phyloP scores from a whole-genome alignment of 2,113 vertebrate species.

The Hucho hucho region DNA sequence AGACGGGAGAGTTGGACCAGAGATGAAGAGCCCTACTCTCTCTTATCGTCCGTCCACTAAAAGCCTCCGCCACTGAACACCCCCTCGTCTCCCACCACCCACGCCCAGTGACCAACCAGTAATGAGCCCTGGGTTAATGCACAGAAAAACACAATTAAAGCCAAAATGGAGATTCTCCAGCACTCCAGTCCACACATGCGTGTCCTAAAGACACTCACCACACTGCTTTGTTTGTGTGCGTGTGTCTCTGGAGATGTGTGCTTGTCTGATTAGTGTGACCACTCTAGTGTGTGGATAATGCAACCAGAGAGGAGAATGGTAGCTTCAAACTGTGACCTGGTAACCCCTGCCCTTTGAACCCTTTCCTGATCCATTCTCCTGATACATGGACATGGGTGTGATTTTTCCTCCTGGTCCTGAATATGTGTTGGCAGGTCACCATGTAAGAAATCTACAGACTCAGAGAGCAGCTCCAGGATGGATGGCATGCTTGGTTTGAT shows the following conservation, averaged over 20 bases:
- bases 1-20: no score
- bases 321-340: neutral
- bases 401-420: slow-evolving; percentile 35
- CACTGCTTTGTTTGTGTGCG: neutral
- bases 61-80: slow-evolving; percentile 23
- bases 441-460: slow-evolving; percentile 46
- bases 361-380: slow-evolving; percentile 27
- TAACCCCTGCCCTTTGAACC: neutral
- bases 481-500: no score
- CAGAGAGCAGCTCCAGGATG: slow-evolving; percentile 42
- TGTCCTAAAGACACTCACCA: slow-evolving; percentile 30
- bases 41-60: slow-evolving; percentile 22
- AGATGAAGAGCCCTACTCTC: no score
- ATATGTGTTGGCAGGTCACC: slow-evolving; percentile 48
- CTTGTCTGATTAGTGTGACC: neutral
- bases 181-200: slow-evolving; percentile 30
- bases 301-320: no score
- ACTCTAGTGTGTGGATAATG: neutral
- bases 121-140: slow-evolving; percentile 60
- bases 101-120: slow-evolving; percentile 34
- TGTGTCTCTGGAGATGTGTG: neutral
- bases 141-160: slow-evolving; percentile 63
- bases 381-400: slow-evolving; percentile 34
- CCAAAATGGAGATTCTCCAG: slow-evolving; percentile 39
- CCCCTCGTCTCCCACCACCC: slow-evolving; percentile 36